These are phyloP conservation scores for Cerceris ruficornis DNA, from an alignment of 2,888 invertebrate genomes.

Conservation along the genomic window DNA sequence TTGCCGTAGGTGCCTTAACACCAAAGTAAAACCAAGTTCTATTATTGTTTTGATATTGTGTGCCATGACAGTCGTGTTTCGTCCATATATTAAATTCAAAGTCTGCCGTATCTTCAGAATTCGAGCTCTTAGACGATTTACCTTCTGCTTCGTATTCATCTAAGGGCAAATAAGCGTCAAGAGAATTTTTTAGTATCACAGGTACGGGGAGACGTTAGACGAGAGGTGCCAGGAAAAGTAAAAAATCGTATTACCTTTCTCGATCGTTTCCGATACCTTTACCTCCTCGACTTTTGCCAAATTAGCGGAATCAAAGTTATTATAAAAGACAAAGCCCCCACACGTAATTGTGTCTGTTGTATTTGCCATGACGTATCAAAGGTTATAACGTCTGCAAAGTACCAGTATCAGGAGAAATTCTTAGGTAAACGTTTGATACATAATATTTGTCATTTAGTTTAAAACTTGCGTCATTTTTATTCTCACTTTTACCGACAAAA, in stretches of 20 bases:
- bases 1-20: slow-evolving; percentile 84
- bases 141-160: slow-evolving; percentile 65
- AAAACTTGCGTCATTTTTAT: slow-evolving; percentile 16
- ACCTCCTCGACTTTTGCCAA: slow-evolving; percentile 90
- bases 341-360: slow-evolving; percentile 84
- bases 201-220: background rate
- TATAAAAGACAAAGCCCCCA: slow-evolving; percentile 91
- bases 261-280: slow-evolving; percentile 75
- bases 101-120: slow-evolving; percentile 80
- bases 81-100: slow-evolving; percentile 96
- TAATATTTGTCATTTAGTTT: slow-evolving; percentile 3
- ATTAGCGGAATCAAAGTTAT: slow-evolving; percentile 96
- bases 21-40: slow-evolving; percentile 97
- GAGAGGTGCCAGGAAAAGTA: slow-evolving; percentile 66
- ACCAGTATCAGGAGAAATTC: slow-evolving; percentile 17
- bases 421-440: slow-evolving; percentile 4
- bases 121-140: slow-evolving; percentile 62
- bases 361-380: slow-evolving; percentile 74
- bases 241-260: slow-evolving; percentile 78
- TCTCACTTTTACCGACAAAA: slow-evolving; percentile 39
- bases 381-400: slow-evolving; percentile 36
- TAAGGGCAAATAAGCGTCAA: slow-evolving; percentile 16
- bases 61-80: slow-evolving; percentile 93
- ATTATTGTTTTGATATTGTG: slow-evolving; percentile 94
- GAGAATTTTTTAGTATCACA: background rate